Conservation (phyloP, 2,113 vertebrate species). For the Coregonus clupeaformis region DNA sequence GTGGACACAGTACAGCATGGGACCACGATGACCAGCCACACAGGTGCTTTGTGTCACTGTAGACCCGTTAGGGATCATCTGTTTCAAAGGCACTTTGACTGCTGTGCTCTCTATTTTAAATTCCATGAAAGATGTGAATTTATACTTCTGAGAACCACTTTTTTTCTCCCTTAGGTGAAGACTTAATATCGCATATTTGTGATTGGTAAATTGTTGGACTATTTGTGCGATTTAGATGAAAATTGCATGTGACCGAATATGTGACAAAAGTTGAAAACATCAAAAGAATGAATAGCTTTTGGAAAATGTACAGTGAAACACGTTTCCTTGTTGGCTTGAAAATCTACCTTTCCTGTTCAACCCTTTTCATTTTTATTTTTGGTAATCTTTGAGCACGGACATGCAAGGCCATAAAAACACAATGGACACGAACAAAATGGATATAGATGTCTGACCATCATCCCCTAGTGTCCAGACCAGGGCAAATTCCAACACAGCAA, state of each 20-base stretch:
- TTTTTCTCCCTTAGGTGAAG: background rate
- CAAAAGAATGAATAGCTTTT: constrained; percentile 7
- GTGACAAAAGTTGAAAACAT: constrained; percentile 35
- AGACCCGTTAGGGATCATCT: background rate
- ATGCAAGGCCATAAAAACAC: constrained; percentile 66
- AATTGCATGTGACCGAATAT: background rate
- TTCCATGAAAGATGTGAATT: background rate
- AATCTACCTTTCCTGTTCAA: constrained; percentile 69
- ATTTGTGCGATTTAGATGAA: background rate
- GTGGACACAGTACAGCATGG: background rate
- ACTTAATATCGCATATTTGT: background rate
- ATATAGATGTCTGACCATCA: constrained; percentile 56
- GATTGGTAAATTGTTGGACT: background rate
- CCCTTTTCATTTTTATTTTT: constrained; percentile 67
- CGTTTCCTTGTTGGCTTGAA: constrained; percentile 71
- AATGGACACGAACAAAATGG: constrained; percentile 71
- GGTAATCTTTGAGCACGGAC: constrained; percentile 61
- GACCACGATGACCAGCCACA: background rate
- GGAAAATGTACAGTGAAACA: constrained; percentile 41
- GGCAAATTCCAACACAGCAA: constrained; percentile 38
- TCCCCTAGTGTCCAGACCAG: constrained; percentile 44
- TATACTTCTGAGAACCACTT: background rate
- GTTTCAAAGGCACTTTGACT: background rate
- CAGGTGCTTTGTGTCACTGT: constrained; percentile 27
- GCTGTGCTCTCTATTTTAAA: background rate